A percentile compares a stretch with the other conserved stretches of the same genome.
phyloP scores from a whole-genome alignment of 2,888 invertebrate genomes.

The Psylliodes chrysocephalus region DNA sequence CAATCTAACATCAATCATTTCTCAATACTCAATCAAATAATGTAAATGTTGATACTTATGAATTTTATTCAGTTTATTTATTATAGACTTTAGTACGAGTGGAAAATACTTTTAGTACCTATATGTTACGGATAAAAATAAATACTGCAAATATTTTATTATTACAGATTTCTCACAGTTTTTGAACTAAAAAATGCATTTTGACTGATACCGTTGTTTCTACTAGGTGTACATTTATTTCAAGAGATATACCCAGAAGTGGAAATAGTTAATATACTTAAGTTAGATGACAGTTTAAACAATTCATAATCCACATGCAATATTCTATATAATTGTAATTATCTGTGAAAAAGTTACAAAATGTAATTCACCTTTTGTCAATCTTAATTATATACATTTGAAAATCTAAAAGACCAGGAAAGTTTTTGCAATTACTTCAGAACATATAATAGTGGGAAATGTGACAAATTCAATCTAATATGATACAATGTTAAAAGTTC shows the following conservation, averaged over 20 bases:
- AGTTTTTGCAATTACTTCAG: conserved; percentile 25
- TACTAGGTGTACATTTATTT: no score
- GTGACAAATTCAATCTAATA: conserved; percentile 15
- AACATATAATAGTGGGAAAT: conserved; percentile 25
- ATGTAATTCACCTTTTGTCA: conserved; percentile 23
- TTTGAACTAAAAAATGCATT: no score
- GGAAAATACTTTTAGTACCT: no score
- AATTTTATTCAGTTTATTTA: no score
- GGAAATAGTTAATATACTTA: conserved; percentile 7
- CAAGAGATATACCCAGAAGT: neutral
- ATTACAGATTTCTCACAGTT: no score
- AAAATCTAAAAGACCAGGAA: conserved; percentile 1
- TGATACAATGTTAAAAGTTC: conserved; percentile 12
- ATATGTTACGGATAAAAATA: no score
- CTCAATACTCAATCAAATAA: neutral
- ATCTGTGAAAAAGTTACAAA: conserved; percentile 30
- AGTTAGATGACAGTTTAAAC: conserved; percentile 16
- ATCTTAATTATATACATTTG: conserved; percentile 26
- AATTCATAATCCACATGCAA: conserved; percentile 18
- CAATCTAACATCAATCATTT: conserved; percentile 9
- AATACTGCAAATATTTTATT: no score
- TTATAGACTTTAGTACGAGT: no score
- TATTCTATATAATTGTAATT: conserved; percentile 21
- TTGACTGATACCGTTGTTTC: no score
- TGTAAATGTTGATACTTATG: neutral